Percentiles rank a stretch among this genome's conserved stretches.
Evolutionary conservation across 2,888 invertebrate species (phyloP).

Genomic region (Dynastes grantii): DNA sequence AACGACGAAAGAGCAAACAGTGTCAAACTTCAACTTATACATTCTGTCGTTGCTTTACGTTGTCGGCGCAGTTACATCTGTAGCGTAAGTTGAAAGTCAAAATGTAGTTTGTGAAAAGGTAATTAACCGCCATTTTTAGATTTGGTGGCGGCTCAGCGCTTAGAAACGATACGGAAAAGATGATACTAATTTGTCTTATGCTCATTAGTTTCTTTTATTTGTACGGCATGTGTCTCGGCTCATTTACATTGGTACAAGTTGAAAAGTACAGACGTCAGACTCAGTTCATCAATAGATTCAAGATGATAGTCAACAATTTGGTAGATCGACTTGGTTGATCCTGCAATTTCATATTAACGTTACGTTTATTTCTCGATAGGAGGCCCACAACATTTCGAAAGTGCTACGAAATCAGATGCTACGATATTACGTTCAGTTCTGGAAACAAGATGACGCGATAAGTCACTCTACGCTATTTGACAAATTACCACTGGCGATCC

Average conservation of each 20-base stretch:
- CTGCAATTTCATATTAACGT: background rate
- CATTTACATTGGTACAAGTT: slow-evolving; percentile 44
- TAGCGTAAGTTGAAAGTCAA: slow-evolving; percentile 32
- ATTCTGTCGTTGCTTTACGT: slow-evolving; percentile 43
- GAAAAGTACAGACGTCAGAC: slow-evolving; percentile 48
- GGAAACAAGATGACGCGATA: slow-evolving; percentile 49
- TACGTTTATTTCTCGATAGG: slow-evolving; percentile 25
- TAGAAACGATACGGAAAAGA: slow-evolving; percentile 44
- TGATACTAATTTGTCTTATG: slow-evolving; percentile 41
- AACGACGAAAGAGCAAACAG: background rate
- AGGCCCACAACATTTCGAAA: slow-evolving; percentile 44
- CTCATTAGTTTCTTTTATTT: slow-evolving; percentile 47
- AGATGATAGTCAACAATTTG: slow-evolving; percentile 48
- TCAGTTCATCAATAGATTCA: slow-evolving; percentile 49
- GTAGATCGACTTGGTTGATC: background rate
- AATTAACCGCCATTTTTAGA: background rate
- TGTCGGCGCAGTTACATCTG: slow-evolving; percentile 45
- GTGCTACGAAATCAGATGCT: slow-evolving; percentile 44
- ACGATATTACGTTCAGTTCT: slow-evolving; percentile 47
- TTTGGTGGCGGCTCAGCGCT: slow-evolving; percentile 47
- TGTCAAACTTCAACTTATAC: slow-evolving; percentile 27
- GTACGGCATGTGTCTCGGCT: slow-evolving; percentile 47
- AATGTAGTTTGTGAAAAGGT: background rate
- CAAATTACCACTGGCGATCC: slow-evolving; percentile 49
- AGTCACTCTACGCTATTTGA: slow-evolving; percentile 44